phyloP scores from a whole-genome alignment of 2,113 vertebrate genomes.

The Chroicocephalus ridibundus region DNA sequence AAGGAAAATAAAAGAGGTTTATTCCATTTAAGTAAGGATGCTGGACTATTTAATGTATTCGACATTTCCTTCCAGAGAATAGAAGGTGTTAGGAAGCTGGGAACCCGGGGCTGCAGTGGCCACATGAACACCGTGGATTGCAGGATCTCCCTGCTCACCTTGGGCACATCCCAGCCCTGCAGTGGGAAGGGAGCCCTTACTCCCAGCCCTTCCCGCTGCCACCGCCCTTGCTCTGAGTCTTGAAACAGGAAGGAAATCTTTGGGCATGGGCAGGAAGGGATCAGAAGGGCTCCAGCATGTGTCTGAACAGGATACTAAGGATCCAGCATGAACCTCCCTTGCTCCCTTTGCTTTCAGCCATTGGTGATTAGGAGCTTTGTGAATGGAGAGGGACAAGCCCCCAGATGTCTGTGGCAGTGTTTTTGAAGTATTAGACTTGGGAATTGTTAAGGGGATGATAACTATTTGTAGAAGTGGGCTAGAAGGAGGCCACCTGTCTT shows the following conservation, averaged over 20 bases:
- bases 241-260: neutral
- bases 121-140: too few species aligned
- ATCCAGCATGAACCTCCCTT: neutral
- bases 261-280: neutral
- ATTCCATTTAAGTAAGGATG: neutral
- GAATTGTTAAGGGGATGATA: neutral
- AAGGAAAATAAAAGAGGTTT: neutral
- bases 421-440: neutral
- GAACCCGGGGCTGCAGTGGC: neutral
- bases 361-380: neutral
- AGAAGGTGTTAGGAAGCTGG: neutral
- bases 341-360: neutral
- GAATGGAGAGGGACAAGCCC: neutral
- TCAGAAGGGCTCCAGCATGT: neutral
- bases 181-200: neutral
- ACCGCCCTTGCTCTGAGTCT: neutral
- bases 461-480: neutral
- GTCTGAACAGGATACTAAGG: neutral
- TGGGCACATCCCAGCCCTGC: neutral
- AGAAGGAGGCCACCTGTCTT: neutral
- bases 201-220: rapidly evolving
- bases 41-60: neutral
- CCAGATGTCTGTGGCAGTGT: rapidly evolving
- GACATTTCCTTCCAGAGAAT: neutral
- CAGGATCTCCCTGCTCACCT: neutral